These are phyloP conservation scores for Semnornis frantzii DNA, from an alignment of 2,113 vertebrate genomes.

Conservation along the genomic window DNA sequence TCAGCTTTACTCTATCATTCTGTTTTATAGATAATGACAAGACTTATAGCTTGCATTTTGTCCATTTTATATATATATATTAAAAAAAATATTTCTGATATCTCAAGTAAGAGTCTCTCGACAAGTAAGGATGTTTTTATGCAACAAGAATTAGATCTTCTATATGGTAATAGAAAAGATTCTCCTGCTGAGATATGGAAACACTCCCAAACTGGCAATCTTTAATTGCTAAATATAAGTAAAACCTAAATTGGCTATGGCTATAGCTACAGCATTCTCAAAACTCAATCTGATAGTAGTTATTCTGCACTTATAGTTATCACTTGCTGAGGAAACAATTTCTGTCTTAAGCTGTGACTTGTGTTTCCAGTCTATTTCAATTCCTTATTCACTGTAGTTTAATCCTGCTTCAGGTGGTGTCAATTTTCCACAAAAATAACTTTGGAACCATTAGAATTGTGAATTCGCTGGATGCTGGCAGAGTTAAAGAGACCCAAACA, in stretches of 20 bases:
- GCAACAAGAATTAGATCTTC: not conserved
- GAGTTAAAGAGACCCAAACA: constrained; percentile 14
- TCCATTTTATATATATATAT: not conserved
- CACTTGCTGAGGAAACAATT: constrained; percentile 57
- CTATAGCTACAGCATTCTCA: constrained; percentile 12
- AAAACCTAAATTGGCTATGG: not conserved
- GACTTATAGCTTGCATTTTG: not conserved
- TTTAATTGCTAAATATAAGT: constrained; percentile 51
- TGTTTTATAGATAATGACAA: not conserved
- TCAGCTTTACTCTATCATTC: not conserved
- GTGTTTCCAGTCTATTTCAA: constrained; percentile 52
- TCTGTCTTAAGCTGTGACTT: constrained; percentile 57
- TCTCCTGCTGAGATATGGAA: not conserved
- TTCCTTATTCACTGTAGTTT: constrained; percentile 38
- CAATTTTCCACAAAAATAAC: constrained; percentile 79
- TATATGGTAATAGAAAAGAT: not conserved
- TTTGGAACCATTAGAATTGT: constrained; percentile 45
- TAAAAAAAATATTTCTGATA: not conserved
- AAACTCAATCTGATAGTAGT: constrained; percentile 34
- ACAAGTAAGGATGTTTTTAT: not conserved
- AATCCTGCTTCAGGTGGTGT: constrained; percentile 64
- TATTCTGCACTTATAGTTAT: constrained; percentile 49
- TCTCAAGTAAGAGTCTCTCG: not conserved
- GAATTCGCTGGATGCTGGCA: constrained; percentile 21
- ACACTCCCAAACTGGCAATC: constrained; percentile 8